phyloP scores from a whole-genome alignment of 1,140 invertebrate species.

The Cheumatopsyche charites region DNA sequence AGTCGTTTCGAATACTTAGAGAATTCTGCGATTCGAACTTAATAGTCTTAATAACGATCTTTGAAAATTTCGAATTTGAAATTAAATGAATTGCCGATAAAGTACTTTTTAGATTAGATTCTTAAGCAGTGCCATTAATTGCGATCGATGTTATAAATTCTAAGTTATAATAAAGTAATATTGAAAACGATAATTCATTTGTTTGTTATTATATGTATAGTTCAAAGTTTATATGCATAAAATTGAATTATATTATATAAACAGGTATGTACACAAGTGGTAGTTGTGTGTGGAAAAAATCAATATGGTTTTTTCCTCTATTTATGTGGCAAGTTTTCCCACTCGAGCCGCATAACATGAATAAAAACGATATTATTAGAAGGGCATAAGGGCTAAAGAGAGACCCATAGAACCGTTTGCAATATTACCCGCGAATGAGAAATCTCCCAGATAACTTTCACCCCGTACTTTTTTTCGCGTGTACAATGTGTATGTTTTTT shows the following conservation, averaged over 20 bases:
- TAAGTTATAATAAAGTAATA: too few species aligned
- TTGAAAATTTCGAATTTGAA: too few species aligned
- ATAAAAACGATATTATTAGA: constrained; percentile 15
- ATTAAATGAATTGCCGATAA: too few species aligned
- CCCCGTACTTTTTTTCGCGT: neutral
- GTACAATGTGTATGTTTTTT: too few species aligned
- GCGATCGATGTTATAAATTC: too few species aligned
- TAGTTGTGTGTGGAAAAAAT: constrained; percentile 6
- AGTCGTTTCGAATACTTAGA: neutral
- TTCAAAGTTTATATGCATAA: too few species aligned
- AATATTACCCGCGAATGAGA: constrained; percentile 26
- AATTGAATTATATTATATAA: too few species aligned
- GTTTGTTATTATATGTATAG: too few species aligned
- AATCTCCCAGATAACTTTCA: constrained; percentile 24
- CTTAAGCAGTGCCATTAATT: too few species aligned
- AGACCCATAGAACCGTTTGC: neutral
- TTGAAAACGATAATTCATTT: too few species aligned
- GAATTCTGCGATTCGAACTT: neutral
- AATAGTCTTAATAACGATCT: neutral
- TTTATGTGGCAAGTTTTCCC: neutral
- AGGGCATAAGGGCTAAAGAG: neutral
- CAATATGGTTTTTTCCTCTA: neutral
- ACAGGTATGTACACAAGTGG: too few species aligned
- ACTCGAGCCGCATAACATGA: constrained; percentile 4
- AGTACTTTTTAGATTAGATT: too few species aligned